Conservation (phyloP, 2,113 vertebrate species). For the Callorhinus ursinus region DNA sequence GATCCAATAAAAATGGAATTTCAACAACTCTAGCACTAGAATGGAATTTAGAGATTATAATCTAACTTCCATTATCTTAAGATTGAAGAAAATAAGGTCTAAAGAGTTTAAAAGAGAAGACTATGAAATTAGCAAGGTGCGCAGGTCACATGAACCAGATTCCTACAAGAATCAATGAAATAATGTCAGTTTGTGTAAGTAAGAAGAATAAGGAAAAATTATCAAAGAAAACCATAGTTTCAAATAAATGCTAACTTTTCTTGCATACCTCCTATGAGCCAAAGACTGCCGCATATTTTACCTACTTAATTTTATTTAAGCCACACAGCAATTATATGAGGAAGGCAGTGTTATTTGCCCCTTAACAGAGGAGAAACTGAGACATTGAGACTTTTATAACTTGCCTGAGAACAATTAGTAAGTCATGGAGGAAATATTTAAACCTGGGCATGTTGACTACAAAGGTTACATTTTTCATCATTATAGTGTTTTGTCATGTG, state of each 20-base stretch:
- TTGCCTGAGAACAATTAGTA: not conserved
- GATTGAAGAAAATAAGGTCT: not conserved
- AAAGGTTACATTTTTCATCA: not conserved
- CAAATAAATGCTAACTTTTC: not conserved
- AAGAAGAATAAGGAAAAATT: not conserved
- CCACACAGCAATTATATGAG: not conserved
- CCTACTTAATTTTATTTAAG: not conserved
- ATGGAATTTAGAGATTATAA: slow-evolving; percentile 42
- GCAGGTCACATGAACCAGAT: not conserved
- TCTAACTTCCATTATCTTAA: slow-evolving; percentile 30
- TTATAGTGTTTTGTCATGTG: not conserved
- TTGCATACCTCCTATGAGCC: not conserved
- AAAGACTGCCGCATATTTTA: not conserved
- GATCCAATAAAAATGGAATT: slow-evolving; percentile 32
- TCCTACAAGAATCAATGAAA: slow-evolving; percentile 5
- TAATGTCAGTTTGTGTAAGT: not conserved
- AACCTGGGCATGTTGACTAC: not conserved
- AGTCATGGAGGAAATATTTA: not conserved
- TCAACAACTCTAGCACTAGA: not conserved
- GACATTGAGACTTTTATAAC: not conserved
- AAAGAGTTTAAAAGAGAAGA: not conserved
- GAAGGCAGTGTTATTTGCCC: not conserved
- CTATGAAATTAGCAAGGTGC: not conserved
- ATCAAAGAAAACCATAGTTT: not conserved
- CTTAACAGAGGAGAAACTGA: not conserved